Percentiles rank a stretch among this genome's conserved stretches.
These are phyloP conservation scores for Sarotherodon lohbergeri DNA, from an alignment of 2,113 vertebrate genomes.

Conservation along the genomic window DNA sequence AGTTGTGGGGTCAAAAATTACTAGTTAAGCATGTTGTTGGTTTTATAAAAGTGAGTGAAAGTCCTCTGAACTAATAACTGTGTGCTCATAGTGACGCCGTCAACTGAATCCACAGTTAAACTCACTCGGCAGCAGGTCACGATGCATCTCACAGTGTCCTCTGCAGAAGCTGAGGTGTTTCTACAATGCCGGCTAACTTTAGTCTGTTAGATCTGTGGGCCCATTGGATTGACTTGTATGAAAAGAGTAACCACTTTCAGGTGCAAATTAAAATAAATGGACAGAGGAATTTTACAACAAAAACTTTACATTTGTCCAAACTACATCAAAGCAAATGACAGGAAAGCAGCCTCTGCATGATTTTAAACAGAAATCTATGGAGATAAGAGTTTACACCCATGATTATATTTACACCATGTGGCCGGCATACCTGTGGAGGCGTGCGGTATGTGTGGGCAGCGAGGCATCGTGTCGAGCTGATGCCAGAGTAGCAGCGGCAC, in stretches of 20 bases:
- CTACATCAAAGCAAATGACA: not conserved
- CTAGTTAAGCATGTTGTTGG: not conserved
- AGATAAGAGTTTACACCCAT: not conserved
- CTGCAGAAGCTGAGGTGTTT: not conserved
- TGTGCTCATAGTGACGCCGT: not conserved
- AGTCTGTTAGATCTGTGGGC: not conserved
- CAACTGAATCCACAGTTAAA: not conserved
- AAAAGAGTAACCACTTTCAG: not conserved
- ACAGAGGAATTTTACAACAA: not conserved
- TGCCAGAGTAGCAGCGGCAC: constrained; percentile 81
- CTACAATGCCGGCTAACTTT: not conserved
- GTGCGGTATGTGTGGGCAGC: constrained; percentile 69
- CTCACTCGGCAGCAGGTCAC: not conserved
- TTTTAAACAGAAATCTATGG: not conserved
- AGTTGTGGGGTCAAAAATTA: not conserved
- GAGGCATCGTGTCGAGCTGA: constrained; percentile 84
- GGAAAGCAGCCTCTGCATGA: not conserved
- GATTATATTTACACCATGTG: not conserved
- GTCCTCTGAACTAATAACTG: not conserved
- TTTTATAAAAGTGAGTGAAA: not conserved
- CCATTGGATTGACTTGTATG: not conserved
- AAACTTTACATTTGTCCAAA: not conserved
- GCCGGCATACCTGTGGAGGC: constrained; percentile 78
- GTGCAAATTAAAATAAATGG: not conserved
- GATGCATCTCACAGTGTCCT: not conserved